These are phyloP conservation scores for Drosophila gaucha DNA, from an alignment of 2,888 invertebrate species.

Conservation along the genomic window DNA sequence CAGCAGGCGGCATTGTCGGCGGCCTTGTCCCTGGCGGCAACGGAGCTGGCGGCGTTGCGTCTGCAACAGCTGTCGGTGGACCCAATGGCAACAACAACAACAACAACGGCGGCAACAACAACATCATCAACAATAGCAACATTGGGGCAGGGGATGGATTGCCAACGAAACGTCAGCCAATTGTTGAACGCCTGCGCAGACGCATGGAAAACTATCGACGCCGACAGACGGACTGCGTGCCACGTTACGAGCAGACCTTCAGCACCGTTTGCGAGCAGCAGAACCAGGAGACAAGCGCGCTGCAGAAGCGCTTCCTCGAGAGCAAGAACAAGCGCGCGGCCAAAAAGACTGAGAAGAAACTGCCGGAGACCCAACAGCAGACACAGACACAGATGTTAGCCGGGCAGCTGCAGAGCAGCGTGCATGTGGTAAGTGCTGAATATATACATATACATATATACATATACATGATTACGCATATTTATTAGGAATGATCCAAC, in stretches of 20 bases:
- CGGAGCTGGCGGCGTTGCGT: conserved; percentile 79
- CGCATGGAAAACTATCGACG: conserved; percentile 95
- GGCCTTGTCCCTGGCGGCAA: conserved; percentile 81
- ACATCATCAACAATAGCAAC: conserved; percentile 42
- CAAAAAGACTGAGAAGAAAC: conserved; percentile 91
- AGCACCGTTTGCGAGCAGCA: conserved; percentile 95
- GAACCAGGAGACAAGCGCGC: conserved; percentile 93
- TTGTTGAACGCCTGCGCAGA: conserved; percentile 93
- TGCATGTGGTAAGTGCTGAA: conserved; percentile 88
- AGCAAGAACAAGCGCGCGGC: conserved; percentile 94
- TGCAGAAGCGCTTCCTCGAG: conserved; percentile 95
- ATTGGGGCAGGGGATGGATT: conserved; percentile 86
- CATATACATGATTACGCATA: neutral
- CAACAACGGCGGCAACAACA: conserved; percentile 31
- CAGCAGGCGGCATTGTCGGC: conserved; percentile 78
- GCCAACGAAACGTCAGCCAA: conserved; percentile 93
- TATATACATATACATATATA: neutral
- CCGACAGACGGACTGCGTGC: conserved; percentile 93
- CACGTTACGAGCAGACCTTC: conserved; percentile 94
- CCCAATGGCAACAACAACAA: conserved; percentile 34
- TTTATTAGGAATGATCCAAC: too few species aligned
- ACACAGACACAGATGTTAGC: conserved; percentile 82
- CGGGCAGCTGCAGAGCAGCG: conserved; percentile 88
- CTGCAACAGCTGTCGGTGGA: conserved; percentile 56
- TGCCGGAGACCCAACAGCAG: conserved; percentile 66